Evolutionary conservation across 2,113 vertebrate species (phyloP).

Genomic region (Rutilus rutilus): DNA sequence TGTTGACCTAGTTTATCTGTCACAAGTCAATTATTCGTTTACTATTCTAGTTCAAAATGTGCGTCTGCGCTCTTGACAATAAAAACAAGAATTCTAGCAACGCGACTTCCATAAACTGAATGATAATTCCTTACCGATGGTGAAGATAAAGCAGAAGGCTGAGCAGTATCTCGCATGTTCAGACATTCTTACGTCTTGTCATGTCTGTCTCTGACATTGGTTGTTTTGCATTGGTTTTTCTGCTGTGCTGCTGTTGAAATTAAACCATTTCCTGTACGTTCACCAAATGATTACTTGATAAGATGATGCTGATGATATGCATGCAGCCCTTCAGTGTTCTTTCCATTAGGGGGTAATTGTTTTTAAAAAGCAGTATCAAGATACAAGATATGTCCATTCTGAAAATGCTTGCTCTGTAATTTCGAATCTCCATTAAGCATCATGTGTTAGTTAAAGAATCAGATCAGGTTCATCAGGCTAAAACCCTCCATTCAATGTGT

Average conservation of each 20-base stretch:
- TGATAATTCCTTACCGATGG: slow-evolving; percentile 65
- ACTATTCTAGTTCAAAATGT: background rate
- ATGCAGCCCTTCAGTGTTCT: background rate
- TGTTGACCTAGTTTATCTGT: background rate
- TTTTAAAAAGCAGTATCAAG: background rate
- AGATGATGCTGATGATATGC: slow-evolving; percentile 42
- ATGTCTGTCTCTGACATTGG: slow-evolving; percentile 34
- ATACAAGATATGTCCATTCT: background rate
- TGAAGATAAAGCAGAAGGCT: slow-evolving; percentile 48
- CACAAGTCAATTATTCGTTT: background rate
- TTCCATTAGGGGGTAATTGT: background rate
- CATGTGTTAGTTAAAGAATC: background rate
- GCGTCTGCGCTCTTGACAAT: background rate
- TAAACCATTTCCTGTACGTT: slow-evolving; percentile 63
- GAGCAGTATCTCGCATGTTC: slow-evolving; percentile 1
- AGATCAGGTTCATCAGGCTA: background rate
- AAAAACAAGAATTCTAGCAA: background rate
- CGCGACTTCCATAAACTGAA: background rate
- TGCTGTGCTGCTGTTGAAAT: slow-evolving; percentile 14
- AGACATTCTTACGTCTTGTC: slow-evolving; percentile 13
- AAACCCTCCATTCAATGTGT: background rate
- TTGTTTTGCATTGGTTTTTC: background rate
- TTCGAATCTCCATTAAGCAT: background rate
- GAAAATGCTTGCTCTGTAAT: background rate
- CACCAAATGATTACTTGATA: slow-evolving; percentile 52